Base-by-base conservation (phyloP, 53 echinoderm and acorn worm species). In the Stichopus horrens region DNA sequence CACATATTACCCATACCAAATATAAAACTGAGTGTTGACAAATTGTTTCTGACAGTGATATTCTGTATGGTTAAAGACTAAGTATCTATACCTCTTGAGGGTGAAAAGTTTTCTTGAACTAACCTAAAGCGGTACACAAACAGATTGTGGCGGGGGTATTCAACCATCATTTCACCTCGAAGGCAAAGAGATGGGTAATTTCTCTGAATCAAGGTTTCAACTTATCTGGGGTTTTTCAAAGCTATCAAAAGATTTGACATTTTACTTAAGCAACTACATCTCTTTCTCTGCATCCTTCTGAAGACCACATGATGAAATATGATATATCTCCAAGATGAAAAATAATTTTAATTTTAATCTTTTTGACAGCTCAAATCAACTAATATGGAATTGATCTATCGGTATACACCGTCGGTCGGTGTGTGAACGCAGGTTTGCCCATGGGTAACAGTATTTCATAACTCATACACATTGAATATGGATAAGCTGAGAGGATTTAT, bases 301-400 rank as follows among this genome's bases (percentile, higher is more conserved):
- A 81, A 57, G 81, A 20, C 81, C 81, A 58, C 53, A 81, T 81
- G 58, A 21, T 81, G 81, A 81, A 81, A 81, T 81, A 58, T 81
- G 81, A 20, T 21, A 81, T 37, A 37, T 37, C 37, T 37, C 37
- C 11, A 21, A 53, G 58, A 21, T 21, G 71, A n/a, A 81, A 81
- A 57, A 58, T 58, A 81, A 81, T 55, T 81, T 53, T 81, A 52
- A 37, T 37, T 20, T 57, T 56, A 81, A 58, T 81, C 81, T 81
- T 56, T 81, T 56, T 56, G 81, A 58, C 81, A 81, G 81, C 81
- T 81, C 57, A 57, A 56, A 58, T 10, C 81, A 81, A 81, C 55
- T 81, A 81, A 81, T 81, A 57, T 81, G 18, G 22, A 81, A 81
- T 22, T 81, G 81, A 81, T 81, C 57, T 81, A 81, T 81, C 58